These are phyloP conservation scores for Otocyon megalotis DNA, from an alignment of 2,113 vertebrate genomes.

Conservation along the genomic window DNA sequence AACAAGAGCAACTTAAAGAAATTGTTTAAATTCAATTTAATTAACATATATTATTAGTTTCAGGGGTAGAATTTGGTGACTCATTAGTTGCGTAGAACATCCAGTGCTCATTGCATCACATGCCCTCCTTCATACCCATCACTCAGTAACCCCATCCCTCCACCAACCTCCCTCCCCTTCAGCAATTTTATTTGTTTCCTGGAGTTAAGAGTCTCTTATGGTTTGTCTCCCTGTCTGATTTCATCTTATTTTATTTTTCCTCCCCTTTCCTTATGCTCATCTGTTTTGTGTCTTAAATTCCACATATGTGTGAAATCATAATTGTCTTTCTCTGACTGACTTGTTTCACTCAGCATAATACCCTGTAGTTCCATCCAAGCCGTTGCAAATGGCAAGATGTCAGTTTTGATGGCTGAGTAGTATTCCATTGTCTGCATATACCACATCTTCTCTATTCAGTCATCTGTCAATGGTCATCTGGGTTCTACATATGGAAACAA, in stretches of 20 bases:
- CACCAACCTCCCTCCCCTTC: background rate
- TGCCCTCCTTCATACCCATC: background rate
- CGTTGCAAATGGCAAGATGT: background rate
- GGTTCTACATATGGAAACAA: background rate
- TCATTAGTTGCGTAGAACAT: background rate
- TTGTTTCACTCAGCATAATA: background rate
- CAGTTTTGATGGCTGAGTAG: background rate
- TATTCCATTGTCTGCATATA: background rate
- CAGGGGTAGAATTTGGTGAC: background rate
- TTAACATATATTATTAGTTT: background rate
- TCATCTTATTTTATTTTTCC: background rate
- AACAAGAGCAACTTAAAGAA: background rate
- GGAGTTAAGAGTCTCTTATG: background rate
- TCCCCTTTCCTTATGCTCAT: background rate
- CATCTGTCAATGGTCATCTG: background rate
- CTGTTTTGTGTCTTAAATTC: background rate
- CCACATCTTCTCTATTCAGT: background rate
- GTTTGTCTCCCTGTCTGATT: background rate
- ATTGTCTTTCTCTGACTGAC: background rate
- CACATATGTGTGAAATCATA: background rate
- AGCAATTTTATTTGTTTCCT: background rate
- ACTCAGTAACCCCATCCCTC: fast-evolving
- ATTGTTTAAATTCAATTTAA: background rate
- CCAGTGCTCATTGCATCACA: background rate
- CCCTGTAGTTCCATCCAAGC: background rate